Evolutionary conservation across 2,888 invertebrate genomes (phyloP).

Genomic region (Spodoptera littoralis): DNA sequence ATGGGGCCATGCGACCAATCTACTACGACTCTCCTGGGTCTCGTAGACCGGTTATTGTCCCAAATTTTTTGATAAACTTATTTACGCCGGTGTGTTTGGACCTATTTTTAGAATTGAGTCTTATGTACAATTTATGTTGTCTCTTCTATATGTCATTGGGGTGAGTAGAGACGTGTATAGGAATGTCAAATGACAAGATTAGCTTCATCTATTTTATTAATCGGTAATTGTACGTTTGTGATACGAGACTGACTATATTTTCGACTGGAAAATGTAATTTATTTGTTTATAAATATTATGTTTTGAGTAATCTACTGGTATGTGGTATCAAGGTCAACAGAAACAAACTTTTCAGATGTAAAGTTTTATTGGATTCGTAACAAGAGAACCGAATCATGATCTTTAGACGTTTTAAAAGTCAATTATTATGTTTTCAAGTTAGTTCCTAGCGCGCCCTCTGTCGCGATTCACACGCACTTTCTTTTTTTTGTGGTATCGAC

Average conservation of each 20-base stretch:
- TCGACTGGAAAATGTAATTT: neutral
- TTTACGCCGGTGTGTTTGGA: neutral
- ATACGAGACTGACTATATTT: no score
- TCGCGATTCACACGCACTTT: no score
- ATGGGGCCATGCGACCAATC: constrained; percentile 22
- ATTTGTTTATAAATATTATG: neutral
- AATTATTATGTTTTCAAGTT: no score
- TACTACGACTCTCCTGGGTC: constrained; percentile 21
- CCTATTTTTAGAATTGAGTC: neutral
- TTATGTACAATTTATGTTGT: no score
- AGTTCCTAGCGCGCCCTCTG: no score
- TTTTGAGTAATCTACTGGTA: neutral
- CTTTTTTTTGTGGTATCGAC: no score
- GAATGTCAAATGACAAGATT: no score
- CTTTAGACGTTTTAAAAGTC: no score
- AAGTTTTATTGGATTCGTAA: constrained; percentile 23
- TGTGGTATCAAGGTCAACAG: neutral
- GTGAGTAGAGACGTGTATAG: no score
- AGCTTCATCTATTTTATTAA: no score
- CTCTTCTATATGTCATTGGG: no score
- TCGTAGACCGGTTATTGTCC: constrained; percentile 2
- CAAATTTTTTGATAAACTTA: constrained; percentile 17
- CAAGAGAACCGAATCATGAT: constrained; percentile 1
- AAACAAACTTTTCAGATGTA: constrained; percentile 6
- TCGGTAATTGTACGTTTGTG: no score